Conservation (phyloP, 2,113 vertebrate species). For the Toxotes jaculatrix region DNA sequence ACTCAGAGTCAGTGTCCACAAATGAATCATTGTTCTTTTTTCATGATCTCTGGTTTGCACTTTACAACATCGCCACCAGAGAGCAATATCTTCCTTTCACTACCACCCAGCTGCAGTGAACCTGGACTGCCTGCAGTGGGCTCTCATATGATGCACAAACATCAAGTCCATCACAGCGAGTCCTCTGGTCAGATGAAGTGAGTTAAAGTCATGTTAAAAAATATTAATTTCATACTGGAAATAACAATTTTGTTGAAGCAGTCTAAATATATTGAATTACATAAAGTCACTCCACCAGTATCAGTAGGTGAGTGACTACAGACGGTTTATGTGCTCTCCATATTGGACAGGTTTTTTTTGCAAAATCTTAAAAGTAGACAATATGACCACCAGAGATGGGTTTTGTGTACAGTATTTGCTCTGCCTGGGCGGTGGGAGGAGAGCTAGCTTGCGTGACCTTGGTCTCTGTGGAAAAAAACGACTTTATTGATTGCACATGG, state of each 20-base stretch:
- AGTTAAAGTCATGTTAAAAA: not conserved
- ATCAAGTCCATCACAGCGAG: not conserved
- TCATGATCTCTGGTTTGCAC: not conserved
- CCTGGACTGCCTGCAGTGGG: slow-evolving; percentile 13
- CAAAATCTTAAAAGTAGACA: not conserved
- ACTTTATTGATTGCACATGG: slow-evolving; percentile 34
- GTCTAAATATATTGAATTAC: not conserved
- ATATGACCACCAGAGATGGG: not conserved
- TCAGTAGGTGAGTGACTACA: not conserved
- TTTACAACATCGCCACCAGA: slow-evolving; percentile 44
- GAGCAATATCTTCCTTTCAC: slow-evolving; percentile 12
- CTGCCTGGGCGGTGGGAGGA: not conserved
- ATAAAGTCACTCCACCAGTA: not conserved
- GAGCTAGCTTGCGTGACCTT: slow-evolving; percentile 22
- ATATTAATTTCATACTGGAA: not conserved
- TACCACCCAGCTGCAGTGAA: not conserved
- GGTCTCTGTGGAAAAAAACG: slow-evolving; percentile 33
- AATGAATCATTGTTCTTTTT: not conserved
- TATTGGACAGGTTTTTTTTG: not conserved
- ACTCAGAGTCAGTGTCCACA: not conserved
- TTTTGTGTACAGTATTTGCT: not conserved
- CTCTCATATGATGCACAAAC: not conserved
- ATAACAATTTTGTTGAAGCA: not conserved
- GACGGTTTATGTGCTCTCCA: not conserved
- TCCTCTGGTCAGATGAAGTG: not conserved